Percentiles rank a stretch among this genome's conserved stretches.
Evolutionary conservation across 2,113 vertebrate species (phyloP).

Genomic region (Nanorana parkeri): DNA sequence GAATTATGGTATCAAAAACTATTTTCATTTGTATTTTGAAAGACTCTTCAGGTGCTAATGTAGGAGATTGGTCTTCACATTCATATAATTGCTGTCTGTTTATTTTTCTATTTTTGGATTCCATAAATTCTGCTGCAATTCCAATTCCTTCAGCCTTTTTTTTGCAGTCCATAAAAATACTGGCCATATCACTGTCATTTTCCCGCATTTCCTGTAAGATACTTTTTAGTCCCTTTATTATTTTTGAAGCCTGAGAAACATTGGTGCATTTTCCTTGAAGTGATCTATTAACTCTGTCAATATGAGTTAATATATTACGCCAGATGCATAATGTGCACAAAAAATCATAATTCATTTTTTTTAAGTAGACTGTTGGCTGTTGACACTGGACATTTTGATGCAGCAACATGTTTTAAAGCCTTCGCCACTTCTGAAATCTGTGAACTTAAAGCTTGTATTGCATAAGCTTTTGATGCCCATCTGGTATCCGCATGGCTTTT

Average conservation of each 20-base stretch:
- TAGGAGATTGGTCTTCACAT: no score
- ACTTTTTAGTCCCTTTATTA: not conserved
- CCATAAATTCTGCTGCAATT: no score
- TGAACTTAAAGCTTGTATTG: conserved; percentile 9
- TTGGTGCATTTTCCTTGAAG: no score
- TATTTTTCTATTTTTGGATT: no score
- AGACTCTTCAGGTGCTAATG: no score
- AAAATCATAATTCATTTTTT: not conserved
- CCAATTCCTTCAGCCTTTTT: not conserved
- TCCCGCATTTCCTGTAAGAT: not conserved
- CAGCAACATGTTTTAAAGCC: conserved; percentile 9
- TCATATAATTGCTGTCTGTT: no score
- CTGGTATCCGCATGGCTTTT: not conserved
- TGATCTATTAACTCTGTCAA: no score
- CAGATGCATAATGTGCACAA: not conserved
- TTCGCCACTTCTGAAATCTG: not conserved
- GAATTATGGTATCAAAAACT: no score
- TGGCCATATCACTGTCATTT: not conserved
- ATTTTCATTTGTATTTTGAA: no score
- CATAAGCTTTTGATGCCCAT: no score
- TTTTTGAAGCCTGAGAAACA: no score
- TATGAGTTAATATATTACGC: not conserved
- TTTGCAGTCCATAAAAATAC: not conserved
- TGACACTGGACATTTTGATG: conserved; percentile 10
- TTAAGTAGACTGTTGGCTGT: conserved; percentile 7